These are phyloP conservation scores for Buceros bicornis DNA, from an alignment of 2,797 vertebrate species.

Conservation along the genomic window DNA sequence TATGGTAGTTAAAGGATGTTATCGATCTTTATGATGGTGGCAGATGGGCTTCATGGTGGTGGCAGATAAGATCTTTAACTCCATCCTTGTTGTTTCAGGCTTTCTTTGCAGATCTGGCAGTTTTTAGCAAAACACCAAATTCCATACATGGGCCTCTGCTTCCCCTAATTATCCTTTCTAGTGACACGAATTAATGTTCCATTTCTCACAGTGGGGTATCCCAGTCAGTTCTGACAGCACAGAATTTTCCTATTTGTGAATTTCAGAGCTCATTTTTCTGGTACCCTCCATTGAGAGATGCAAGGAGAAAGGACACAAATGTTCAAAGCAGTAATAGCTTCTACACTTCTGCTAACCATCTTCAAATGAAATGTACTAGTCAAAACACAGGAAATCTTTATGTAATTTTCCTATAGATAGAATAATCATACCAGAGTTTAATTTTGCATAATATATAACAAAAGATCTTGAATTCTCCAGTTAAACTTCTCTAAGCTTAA, in stretches of 20 bases:
- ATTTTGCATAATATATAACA: not conserved
- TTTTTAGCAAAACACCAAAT: too few relatives aligned
- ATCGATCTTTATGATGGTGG: too few relatives aligned
- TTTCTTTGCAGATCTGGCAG: too few relatives aligned
- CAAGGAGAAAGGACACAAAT: not conserved
- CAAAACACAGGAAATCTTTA: not conserved
- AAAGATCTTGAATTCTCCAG: not conserved
- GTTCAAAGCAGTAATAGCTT: not conserved
- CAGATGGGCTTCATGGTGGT: too few relatives aligned
- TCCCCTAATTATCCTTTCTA: too few relatives aligned
- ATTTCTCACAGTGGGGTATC: too few relatives aligned
- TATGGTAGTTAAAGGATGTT: too few relatives aligned
- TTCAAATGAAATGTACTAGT: not conserved
- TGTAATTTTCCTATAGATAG: too few relatives aligned
- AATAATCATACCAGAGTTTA: not conserved
- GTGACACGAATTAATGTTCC: too few relatives aligned
- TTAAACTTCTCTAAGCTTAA: not conserved
- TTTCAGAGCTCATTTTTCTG: not conserved
- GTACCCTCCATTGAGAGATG: not conserved
- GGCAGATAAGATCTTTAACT: too few relatives aligned
- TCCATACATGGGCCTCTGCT: too few relatives aligned
- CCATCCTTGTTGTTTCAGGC: too few relatives aligned
- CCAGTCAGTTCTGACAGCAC: not conserved
- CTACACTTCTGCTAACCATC: not conserved
- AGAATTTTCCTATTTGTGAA: not conserved